A percentile compares a stretch with the other conserved stretches of the same genome.
Conservation (phyloP, 1,140 invertebrate genomes). For the Ooceraea biroi region DNA sequence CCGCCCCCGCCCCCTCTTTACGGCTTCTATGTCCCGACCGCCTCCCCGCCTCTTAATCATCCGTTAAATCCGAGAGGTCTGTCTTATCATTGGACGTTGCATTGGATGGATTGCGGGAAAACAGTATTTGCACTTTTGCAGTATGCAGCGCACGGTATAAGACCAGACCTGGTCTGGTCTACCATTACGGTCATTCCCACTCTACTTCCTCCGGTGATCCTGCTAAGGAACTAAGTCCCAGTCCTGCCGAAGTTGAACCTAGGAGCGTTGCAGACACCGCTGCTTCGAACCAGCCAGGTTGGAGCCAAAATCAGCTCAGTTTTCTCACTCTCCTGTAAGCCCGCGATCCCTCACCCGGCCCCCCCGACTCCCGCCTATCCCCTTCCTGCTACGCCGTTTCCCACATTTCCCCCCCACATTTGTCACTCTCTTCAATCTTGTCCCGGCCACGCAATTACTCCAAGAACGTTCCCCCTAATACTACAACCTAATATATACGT, state of each 20-base stretch:
- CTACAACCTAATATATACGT: slow-evolving; percentile 43
- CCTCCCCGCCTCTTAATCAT: slow-evolving; percentile 23
- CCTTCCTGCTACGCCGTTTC: background rate
- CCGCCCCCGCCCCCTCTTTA: slow-evolving; percentile 19
- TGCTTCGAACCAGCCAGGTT: slow-evolving; percentile 86
- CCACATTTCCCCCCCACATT: slow-evolving; percentile 21
- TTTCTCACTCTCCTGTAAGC: slow-evolving; percentile 80
- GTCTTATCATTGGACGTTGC: slow-evolving; percentile 82
- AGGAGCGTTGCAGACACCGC: slow-evolving; percentile 86
- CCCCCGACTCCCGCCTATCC: background rate
- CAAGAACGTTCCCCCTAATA: slow-evolving; percentile 33
- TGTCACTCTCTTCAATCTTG: slow-evolving; percentile 55
- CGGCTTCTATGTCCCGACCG: slow-evolving; percentile 33
- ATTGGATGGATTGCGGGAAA: slow-evolving; percentile 86
- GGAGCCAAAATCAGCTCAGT: slow-evolving; percentile 86
- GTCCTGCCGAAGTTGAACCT: slow-evolving; percentile 86
- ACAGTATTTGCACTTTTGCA: slow-evolving; percentile 89
- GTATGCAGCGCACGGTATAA: slow-evolving; percentile 99
- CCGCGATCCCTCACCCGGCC: slow-evolving; percentile 59
- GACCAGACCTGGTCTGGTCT: slow-evolving; percentile 97
- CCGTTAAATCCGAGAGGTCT: slow-evolving; percentile 73
- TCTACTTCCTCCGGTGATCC: slow-evolving; percentile 87
- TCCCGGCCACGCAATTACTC: slow-evolving; percentile 64
- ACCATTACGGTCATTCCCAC: slow-evolving; percentile 98
- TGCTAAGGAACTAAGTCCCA: slow-evolving; percentile 87